Evolutionary conservation across 2,113 vertebrate species (phyloP), one percentile per base, ranked within the genome.

Genomic region (Pongo abelii): DNA sequence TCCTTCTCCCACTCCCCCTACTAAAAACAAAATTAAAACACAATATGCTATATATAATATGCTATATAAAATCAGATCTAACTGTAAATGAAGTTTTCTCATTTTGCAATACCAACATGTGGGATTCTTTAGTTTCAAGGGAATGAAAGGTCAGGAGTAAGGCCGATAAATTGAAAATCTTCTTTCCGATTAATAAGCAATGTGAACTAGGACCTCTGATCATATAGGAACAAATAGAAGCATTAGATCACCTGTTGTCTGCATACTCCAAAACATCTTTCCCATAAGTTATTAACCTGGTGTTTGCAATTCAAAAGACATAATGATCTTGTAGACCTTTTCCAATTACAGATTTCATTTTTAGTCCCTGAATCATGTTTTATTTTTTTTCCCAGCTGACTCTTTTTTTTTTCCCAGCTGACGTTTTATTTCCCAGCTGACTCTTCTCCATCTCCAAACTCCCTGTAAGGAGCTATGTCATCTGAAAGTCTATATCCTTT

Each of bases 341-440:
- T 96, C 77, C 23, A 96, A 35, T 52, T 84, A 93, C 18, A 96
- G 43, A 84, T 80, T 35, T 97, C 59, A 85, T 70, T 84, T 96
- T 84, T 93, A 40, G 67, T 89, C 50, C 16, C 46, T 2, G 0
- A 6, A 30, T 97, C 95, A 6, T 43, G 6, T 43, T 43, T 43
- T 43, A 43, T 43, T 43, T 43, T 43, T 43, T 43, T 43, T 74
- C 27, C 75, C 84, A 46, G 35, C 67, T 25, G 48, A 48, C 70
- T 90, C 43, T 59, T 50, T 43, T 43, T 43, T 43, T 43, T 43
- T 43, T 43, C 43, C 43, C 43, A 43, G 43, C 43, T 43, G 43
- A 43, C 43, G 94, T 87, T 95, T 95, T 78, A 87, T 79, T 78
- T 74, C 27, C 75, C 84, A 50, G 35, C 67, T 25, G 48, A 48